phyloP scores from a whole-genome alignment of 1,140 invertebrate species.

The Zophobas morio region DNA sequence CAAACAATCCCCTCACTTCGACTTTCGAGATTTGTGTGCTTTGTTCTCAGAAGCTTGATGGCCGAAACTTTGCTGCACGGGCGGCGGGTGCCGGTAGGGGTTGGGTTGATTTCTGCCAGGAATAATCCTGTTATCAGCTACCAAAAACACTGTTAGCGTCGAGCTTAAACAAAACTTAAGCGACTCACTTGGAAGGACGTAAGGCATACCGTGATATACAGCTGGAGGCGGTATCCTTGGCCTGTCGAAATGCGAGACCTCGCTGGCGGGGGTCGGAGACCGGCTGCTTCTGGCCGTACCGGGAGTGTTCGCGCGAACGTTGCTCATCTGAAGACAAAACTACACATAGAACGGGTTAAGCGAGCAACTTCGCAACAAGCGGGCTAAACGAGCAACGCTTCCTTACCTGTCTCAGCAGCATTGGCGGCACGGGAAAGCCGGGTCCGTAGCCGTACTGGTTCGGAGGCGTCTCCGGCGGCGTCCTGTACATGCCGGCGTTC shows the following conservation, averaged over 20 bases:
- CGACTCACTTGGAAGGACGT: constrained; percentile 64
- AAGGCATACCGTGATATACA: constrained; percentile 65
- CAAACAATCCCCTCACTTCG: constrained; percentile 54
- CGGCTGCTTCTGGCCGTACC: constrained; percentile 63
- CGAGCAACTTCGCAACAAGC: neutral
- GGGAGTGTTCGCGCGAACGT: constrained; percentile 62
- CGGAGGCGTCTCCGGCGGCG: constrained; percentile 63
- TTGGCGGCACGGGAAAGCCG: constrained; percentile 53
- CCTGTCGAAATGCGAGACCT: constrained; percentile 59
- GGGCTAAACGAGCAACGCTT: neutral
- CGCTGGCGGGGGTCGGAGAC: constrained; percentile 65
- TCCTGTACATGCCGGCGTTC: constrained; percentile 54
- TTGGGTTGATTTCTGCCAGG: constrained; percentile 60
- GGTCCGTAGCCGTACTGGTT: constrained; percentile 57
- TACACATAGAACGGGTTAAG: neutral
- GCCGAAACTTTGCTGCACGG: constrained; percentile 45
- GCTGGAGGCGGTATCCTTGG: constrained; percentile 60
- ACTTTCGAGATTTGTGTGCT: constrained; percentile 56
- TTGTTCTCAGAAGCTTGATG: constrained; percentile 49
- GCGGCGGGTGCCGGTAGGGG: constrained; percentile 59
- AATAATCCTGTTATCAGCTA: constrained; percentile 61
- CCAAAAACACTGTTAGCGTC: constrained; percentile 41
- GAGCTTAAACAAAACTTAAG: constrained; percentile 1
- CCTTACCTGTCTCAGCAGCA: constrained; percentile 62
- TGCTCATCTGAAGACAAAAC: constrained; percentile 57